Evolutionary conservation across 2,113 vertebrate species (phyloP).

Genomic region (Rhinolophus ferrumequinum): DNA sequence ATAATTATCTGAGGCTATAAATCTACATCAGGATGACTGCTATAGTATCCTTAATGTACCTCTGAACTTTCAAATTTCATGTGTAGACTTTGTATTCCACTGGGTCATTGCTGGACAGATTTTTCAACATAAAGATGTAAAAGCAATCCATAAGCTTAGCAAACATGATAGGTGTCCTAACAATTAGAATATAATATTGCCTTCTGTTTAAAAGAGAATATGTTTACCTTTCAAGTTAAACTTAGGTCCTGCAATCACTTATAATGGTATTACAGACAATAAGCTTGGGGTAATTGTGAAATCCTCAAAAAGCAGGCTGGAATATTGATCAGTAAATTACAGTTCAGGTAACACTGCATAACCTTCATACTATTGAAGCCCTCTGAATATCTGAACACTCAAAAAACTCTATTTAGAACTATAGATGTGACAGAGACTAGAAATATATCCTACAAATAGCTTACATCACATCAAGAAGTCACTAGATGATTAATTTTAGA

Average conservation of each 20-base stretch:
- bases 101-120: not conserved
- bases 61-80: not conserved
- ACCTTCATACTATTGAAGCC: not conserved
- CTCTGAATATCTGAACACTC: not conserved
- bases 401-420: not conserved
- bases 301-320: not conserved
- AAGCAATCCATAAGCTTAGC: not conserved
- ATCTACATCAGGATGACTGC: not conserved
- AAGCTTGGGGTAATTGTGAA: not conserved
- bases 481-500: not conserved
- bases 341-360: not conserved
- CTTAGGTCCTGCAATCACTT: not conserved
- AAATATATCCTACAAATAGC: conserved; percentile 5
- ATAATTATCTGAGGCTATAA: not conserved
- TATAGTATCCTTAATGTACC: not conserved
- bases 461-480: not conserved
- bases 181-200: not conserved
- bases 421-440: not conserved
- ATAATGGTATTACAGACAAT: not conserved
- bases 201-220: not conserved
- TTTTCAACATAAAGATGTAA: not conserved
- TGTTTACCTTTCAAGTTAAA: not conserved
- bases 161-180: not conserved
- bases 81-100: not conserved
- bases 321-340: not conserved